phyloP scores from a whole-genome alignment of 2,888 invertebrate genomes.

The Rhagonycha fulva region DNA sequence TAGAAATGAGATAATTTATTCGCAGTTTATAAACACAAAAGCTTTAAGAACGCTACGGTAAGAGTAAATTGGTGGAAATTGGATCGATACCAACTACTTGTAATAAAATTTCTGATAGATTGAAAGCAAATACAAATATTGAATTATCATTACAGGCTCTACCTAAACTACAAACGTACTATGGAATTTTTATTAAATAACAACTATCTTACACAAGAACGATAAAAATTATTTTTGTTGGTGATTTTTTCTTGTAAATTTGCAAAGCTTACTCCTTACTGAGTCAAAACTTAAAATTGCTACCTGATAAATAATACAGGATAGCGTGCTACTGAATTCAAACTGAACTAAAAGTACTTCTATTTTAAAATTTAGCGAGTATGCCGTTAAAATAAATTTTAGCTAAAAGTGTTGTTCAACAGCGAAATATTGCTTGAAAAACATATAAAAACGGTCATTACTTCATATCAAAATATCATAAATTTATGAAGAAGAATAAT shows the following conservation, averaged over 20 bases:
- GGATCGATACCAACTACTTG: slow-evolving; percentile 8
- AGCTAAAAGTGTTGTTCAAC: neutral
- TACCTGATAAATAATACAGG: neutral
- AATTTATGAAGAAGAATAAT: neutral
- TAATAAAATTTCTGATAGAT: slow-evolving; percentile 10
- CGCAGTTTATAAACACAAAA: slow-evolving; percentile 5
- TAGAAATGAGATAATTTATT: neutral
- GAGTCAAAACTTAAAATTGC: neutral
- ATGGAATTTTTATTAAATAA: neutral
- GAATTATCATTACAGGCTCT: neutral
- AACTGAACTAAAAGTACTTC: neutral
- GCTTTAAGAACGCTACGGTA: slow-evolving; percentile 1
- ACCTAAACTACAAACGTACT: neutral
- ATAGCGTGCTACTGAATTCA: neutral
- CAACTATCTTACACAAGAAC: neutral
- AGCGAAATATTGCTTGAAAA: neutral
- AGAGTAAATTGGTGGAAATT: slow-evolving; percentile 11
- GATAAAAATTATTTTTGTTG: neutral
- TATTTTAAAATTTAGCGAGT: neutral
- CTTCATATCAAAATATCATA: neutral
- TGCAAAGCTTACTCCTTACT: neutral
- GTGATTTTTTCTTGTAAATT: neutral
- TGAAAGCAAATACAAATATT: slow-evolving; percentile 5
- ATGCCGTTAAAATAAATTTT: neutral
- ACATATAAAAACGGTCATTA: neutral